Evolutionary conservation across 2,888 invertebrate genomes (phyloP), one percentile per base, ranked within the genome.

Genomic region (Nymphalis c-album): DNA sequence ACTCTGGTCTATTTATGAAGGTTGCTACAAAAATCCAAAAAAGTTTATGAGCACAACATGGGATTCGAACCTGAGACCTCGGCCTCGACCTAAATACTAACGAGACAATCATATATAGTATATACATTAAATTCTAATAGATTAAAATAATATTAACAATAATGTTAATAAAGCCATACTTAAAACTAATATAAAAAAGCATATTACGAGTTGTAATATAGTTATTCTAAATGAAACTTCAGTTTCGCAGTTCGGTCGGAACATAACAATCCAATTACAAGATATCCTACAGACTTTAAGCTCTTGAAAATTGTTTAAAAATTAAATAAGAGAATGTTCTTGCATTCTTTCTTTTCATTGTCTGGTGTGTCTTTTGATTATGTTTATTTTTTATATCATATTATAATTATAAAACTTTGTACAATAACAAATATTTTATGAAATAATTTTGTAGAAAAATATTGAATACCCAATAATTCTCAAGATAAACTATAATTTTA

Each of bases 241-340:
- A 69, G 57, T 69, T 69, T 58, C 48, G 51, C 62, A 67, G 69
- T 70, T 65, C 35, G 57, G 64, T 67, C 64, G 64, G 51, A 69
- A 67, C 67, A 69, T 64, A 69, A 71, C 71, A 71, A 69, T 67
- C 71, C 69, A 71, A 71, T 71, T 71, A 71, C 71, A 67, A 31
- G 71, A 69, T 63, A 67, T 63, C 67, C 71, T 51, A 61, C 64
- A 69, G 69, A 69, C 69, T 46, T 40, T 67, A 55, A 63, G 65
- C 67, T 57, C 64, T 26, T 22, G 67, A 64, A 64, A 69, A 71
- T 69, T 67, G 69, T 50, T 67, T 60, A 69, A 69, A 71, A 71
- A 69, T 69, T 69, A 60, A 69, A 71, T 65, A 67, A 61, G 64
- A 22, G 57, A 57, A 66, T 55, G 60, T 64, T 62, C 62, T 62